These are phyloP conservation scores for Huso huso DNA, from an alignment of 2,797 vertebrate species.

Conservation along the genomic window DNA sequence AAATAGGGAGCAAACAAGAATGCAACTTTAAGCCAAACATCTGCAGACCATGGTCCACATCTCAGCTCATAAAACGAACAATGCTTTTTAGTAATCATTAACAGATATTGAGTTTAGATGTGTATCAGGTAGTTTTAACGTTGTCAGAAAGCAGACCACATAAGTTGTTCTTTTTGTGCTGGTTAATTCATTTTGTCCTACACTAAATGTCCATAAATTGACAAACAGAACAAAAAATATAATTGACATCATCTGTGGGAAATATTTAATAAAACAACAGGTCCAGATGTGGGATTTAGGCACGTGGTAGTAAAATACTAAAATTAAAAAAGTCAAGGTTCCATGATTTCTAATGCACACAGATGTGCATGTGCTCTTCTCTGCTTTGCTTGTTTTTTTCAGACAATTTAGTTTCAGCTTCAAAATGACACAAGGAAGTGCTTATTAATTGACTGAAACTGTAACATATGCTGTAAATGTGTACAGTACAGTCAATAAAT, in stretches of 20 bases:
- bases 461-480: slow-evolving; percentile 40
- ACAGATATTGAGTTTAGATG: slow-evolving; percentile 85
- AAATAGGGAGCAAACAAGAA: slow-evolving; percentile 81
- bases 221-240: slow-evolving; percentile 80
- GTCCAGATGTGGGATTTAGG: slow-evolving; percentile 84
- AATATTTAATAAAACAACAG: slow-evolving; percentile 89
- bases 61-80: slow-evolving; percentile 73
- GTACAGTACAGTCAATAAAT: too few species aligned
- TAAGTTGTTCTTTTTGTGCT: slow-evolving; percentile 74
- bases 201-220: slow-evolving; percentile 79
- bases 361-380: slow-evolving; percentile 72
- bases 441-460: slow-evolving; percentile 76
- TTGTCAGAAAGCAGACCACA: slow-evolving; percentile 78
- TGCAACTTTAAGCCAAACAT: slow-evolving; percentile 71
- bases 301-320: slow-evolving; percentile 85
- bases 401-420: slow-evolving; percentile 46
- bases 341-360: slow-evolving; percentile 78
- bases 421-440: slow-evolving; percentile 58
- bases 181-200: slow-evolving; percentile 79
- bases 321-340: slow-evolving; percentile 74
- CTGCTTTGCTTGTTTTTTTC: slow-evolving; percentile 62
- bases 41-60: slow-evolving; percentile 69
- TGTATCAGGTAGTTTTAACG: slow-evolving; percentile 79
- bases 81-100: slow-evolving; percentile 78
- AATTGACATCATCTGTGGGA: slow-evolving; percentile 86